A percentile compares a stretch with the other conserved stretches of the same genome.
Conservation (phyloP, 2,797 vertebrate species). For the Hyperoplus lanceolatus region DNA sequence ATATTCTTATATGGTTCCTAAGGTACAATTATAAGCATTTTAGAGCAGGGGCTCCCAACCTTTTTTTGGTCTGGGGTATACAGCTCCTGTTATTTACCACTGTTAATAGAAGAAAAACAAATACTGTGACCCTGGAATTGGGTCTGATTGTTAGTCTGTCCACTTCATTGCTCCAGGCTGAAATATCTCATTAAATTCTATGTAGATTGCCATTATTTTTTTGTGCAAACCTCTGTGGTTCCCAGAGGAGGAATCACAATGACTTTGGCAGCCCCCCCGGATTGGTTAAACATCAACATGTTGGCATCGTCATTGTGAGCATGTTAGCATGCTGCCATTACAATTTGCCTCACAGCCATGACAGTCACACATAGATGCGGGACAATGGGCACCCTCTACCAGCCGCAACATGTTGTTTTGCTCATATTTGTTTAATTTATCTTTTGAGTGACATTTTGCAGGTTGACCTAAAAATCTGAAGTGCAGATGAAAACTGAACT, state of each 20-base stretch:
- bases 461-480: background rate
- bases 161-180: background rate
- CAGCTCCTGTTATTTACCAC: background rate
- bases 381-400: background rate
- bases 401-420: background rate
- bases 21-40: conserved; percentile 30
- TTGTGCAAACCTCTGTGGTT: background rate
- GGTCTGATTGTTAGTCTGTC: background rate
- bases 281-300: background rate
- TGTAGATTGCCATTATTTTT: background rate
- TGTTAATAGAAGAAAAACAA: background rate
- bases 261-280: background rate
- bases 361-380: background rate
- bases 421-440: background rate
- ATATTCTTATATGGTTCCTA: background rate
- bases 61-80: background rate
- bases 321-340: background rate
- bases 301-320: background rate
- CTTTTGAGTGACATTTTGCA: background rate
- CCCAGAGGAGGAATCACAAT: background rate
- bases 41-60: background rate
- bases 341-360: background rate
- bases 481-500: background rate
- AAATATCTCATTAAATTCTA: background rate
- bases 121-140: background rate